These are phyloP conservation scores for Amblyornis subalaris DNA, from an alignment of 2,113 vertebrate species.

Conservation along the genomic window DNA sequence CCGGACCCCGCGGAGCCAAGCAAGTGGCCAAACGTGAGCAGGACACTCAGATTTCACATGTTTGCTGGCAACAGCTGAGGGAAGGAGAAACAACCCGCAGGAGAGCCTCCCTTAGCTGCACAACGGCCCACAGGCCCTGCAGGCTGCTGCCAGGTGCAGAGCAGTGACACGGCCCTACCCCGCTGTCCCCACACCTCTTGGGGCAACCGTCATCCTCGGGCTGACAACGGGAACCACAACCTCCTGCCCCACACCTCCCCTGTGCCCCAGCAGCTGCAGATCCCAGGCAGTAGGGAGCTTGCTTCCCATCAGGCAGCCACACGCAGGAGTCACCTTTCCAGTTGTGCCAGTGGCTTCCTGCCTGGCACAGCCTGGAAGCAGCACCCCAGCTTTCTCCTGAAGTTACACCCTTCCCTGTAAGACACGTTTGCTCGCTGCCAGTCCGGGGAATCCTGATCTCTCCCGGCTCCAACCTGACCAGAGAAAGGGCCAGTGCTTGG, in stretches of 20 bases:
- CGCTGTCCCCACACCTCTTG: rapidly evolving
- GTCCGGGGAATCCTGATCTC: not conserved
- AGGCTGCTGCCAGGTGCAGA: not conserved
- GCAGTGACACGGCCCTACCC: not conserved
- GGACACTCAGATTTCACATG: not conserved
- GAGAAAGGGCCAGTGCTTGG: not conserved
- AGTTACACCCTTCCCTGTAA: not conserved
- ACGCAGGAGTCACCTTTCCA: not conserved
- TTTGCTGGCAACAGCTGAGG: not conserved
- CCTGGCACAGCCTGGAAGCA: not conserved
- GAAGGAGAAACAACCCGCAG: not conserved
- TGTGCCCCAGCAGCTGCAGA: not conserved
- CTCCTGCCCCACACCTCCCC: not conserved
- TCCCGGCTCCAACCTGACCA: not conserved
- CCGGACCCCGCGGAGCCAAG: rapidly evolving
- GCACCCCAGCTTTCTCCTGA: not conserved
- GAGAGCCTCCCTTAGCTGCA: not conserved
- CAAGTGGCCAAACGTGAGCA: not conserved
- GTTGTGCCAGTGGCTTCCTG: not conserved
- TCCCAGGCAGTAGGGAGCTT: not conserved
- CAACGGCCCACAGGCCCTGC: not conserved
- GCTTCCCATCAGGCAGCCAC: not conserved
- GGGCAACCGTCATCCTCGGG: not conserved
- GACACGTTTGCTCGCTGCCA: not conserved
- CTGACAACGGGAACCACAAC: not conserved